Conservation (phyloP, 2,888 invertebrate species). For the Chymomyza amoena region DNA sequence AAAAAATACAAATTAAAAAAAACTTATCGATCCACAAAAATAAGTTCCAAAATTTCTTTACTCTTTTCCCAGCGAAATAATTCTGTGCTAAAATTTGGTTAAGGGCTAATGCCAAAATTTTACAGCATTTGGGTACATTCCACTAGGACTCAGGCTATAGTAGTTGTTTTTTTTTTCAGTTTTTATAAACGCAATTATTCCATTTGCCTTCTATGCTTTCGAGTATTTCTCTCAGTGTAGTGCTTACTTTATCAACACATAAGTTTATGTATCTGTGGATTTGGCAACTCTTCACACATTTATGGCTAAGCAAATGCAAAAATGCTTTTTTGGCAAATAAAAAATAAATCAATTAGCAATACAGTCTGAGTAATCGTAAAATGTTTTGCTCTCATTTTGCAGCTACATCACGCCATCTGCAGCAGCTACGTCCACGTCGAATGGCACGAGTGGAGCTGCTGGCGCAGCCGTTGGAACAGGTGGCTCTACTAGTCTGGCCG, state of each 20-base stretch:
- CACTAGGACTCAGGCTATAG: no score
- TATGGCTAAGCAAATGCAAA: slow-evolving; percentile 3
- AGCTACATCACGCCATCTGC: slow-evolving; percentile 77
- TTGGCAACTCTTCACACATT: slow-evolving; percentile 15
- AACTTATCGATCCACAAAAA: no score
- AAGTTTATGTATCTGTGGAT: not conserved
- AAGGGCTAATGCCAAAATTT: no score
- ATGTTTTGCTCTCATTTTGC: slow-evolving; percentile 34
- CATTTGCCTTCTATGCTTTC: no score
- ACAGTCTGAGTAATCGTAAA: slow-evolving; percentile 40
- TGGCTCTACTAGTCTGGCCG: slow-evolving; percentile 63
- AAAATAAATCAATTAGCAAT: slow-evolving; percentile 63
- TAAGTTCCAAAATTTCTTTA: no score
- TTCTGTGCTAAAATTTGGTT: no score
- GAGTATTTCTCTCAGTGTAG: not conserved
- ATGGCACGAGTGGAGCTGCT: slow-evolving; percentile 14
- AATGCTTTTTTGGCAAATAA: slow-evolving; percentile 46
- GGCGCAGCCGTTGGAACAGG: slow-evolving; percentile 30
- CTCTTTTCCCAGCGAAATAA: no score
- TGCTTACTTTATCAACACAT: not conserved
- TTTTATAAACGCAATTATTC: no score
- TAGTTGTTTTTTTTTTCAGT: no score
- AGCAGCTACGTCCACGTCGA: slow-evolving; percentile 65
- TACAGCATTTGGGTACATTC: no score
- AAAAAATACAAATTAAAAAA: no score